Conservation (phyloP, 2,888 invertebrate species). For the Agrochola lota region DNA sequence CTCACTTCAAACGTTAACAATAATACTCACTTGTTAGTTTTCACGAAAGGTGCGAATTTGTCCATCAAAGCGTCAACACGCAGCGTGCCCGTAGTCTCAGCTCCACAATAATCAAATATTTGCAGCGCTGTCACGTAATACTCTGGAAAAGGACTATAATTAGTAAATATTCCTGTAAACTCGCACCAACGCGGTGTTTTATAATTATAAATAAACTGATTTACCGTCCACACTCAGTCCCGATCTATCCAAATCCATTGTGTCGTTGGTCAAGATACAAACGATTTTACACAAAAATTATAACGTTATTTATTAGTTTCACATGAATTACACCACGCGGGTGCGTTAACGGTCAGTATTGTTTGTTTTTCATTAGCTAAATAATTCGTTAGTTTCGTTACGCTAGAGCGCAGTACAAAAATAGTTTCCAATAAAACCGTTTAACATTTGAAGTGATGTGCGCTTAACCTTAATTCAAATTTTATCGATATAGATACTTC, state of each 20-base stretch:
- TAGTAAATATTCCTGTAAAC: conserved; percentile 74
- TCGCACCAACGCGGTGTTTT: conserved; percentile 82
- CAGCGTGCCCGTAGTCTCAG: conserved; percentile 79
- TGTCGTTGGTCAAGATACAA: conserved; percentile 55
- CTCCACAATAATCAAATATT: conserved; percentile 87
- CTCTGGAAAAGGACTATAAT: conserved; percentile 81
- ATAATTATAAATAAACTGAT: conserved; percentile 75
- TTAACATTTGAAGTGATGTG: conserved; percentile 62
- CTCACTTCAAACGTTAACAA: conserved; percentile 23
- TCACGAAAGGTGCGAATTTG: conserved; percentile 85
- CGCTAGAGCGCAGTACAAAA: conserved; percentile 77
- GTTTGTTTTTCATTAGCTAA: conserved; percentile 82
- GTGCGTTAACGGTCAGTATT: conserved; percentile 74
- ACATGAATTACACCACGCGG: conserved; percentile 68
- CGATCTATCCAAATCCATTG: conserved; percentile 83
- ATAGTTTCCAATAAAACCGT: conserved; percentile 80
- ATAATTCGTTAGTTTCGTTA: conserved; percentile 83
- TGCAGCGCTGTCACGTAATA: conserved; percentile 85
- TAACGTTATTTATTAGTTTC: conserved; percentile 53
- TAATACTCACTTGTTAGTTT: conserved; percentile 85
- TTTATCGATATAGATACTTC: conserved; percentile 53
- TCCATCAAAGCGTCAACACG: conserved; percentile 85
- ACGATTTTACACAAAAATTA: conserved; percentile 53
- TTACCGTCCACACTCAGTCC: conserved; percentile 81
- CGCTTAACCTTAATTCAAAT: conserved; percentile 39